Evolutionary conservation across 1,140 invertebrate genomes (phyloP).

Genomic region (Drepana arcuata): DNA sequence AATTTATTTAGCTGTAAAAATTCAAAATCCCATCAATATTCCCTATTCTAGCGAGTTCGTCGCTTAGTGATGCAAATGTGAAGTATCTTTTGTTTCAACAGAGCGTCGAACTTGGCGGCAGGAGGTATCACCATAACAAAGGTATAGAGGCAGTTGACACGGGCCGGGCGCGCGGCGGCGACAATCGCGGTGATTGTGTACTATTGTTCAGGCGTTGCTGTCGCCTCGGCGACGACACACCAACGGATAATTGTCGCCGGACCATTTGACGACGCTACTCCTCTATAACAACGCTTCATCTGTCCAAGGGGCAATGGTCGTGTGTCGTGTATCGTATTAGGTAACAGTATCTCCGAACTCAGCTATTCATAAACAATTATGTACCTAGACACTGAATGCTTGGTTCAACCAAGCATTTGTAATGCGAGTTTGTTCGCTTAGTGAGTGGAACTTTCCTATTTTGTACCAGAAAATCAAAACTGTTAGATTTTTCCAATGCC

Average conservation of each 20-base stretch:
- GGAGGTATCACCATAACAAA: slow-evolving; percentile 61
- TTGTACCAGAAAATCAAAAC: no score
- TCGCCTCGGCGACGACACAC: slow-evolving; percentile 28
- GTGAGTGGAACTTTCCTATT: no score
- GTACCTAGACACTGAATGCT: slow-evolving; percentile 8
- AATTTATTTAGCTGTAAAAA: slow-evolving; percentile 47
- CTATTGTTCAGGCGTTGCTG: slow-evolving; percentile 49
- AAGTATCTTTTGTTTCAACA: slow-evolving; percentile 42
- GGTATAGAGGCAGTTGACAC: slow-evolving; percentile 50
- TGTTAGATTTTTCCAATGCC: no score
- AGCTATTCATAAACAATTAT: slow-evolving; percentile 26
- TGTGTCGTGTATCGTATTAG: slow-evolving; percentile 23
- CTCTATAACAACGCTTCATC: slow-evolving; percentile 12
- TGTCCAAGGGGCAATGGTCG: slow-evolving; percentile 36
- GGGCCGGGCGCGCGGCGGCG: slow-evolving; percentile 18
- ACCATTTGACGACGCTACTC: slow-evolving; percentile 17
- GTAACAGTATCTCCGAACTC: slow-evolving; percentile 26
- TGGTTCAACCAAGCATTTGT: no score
- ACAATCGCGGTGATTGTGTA: slow-evolving; percentile 53
- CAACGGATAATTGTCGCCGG: slow-evolving; percentile 39
- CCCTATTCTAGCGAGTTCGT: slow-evolving; percentile 17
- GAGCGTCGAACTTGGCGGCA: slow-evolving; percentile 40
- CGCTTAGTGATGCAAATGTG: slow-evolving; percentile 41
- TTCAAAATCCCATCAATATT: slow-evolving; percentile 20
- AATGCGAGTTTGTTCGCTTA: no score